A percentile compares a stretch with the other conserved stretches of the same genome.
phyloP scores from a whole-genome alignment of 2,797 vertebrate species.

The Anguilla anguilla region DNA sequence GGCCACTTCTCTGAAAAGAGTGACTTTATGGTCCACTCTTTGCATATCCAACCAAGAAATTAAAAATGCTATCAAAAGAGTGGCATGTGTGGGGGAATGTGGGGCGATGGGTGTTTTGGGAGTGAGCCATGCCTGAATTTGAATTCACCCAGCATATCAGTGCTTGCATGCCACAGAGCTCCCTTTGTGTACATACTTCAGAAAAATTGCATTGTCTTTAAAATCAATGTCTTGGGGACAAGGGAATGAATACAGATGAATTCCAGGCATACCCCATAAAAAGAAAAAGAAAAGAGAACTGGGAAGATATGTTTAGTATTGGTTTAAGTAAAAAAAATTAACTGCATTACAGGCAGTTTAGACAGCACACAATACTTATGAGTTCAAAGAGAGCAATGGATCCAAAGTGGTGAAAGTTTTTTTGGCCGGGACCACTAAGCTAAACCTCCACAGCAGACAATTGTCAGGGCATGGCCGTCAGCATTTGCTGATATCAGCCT shows the following conservation, averaged over 20 bases:
- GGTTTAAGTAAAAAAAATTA: conserved; percentile 30
- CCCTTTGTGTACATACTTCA: conserved; percentile 21
- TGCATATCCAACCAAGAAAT: background rate
- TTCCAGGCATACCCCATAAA: background rate
- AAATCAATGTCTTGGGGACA: background rate
- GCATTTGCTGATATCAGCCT: conserved; percentile 40
- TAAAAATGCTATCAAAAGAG: background rate
- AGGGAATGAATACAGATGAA: background rate
- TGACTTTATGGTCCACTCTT: background rate
- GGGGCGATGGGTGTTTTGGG: background rate
- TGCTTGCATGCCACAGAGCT: background rate
- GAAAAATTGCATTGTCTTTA: background rate
- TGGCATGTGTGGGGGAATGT: background rate
- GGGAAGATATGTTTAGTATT: conserved; percentile 7
- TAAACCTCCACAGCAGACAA: conserved; percentile 24
- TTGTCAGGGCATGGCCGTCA: conserved; percentile 27
- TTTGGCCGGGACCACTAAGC: conserved; percentile 27
- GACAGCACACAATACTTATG: conserved; percentile 25
- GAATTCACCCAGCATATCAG: background rate
- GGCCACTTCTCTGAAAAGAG: background rate
- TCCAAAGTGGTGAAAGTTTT: conserved; percentile 23
- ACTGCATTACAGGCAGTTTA: conserved; percentile 31
- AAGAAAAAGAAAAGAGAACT: background rate
- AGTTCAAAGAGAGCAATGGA: conserved; percentile 13
- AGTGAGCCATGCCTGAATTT: background rate